Base-by-base conservation (phyloP, 1,140 invertebrate species). In the Neoseiulus cucumeris region DNA sequence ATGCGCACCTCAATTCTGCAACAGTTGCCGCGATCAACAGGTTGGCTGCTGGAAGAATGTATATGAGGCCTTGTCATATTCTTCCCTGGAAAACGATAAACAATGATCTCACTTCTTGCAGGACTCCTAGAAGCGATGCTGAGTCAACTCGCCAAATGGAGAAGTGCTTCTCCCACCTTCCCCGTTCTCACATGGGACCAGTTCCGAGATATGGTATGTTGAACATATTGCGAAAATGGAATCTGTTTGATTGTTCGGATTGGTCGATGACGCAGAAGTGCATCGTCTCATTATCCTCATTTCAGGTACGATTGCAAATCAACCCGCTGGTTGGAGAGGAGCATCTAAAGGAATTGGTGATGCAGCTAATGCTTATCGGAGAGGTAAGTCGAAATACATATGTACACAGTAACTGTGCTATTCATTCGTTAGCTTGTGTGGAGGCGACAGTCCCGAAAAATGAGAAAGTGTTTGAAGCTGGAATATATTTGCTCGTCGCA, bases 321-420 rank as follows among this genome's bases (percentile, higher is more conserved):
- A 87, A 87, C 74, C 81, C 84, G 18, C 74, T 87, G 18, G 83
- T 83, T 17, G 80, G 79, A 20, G 82, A 85, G 69, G 80, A 83
- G 9, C 83, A 87, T 72, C 77, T 85, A 68, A 77, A 79, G 41
- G 80, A 83, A 70, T 73, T 86, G 9, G 77, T 85, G n/a, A 78
- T 82, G 69, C 83, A 86, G 72, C 74, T 87, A 22, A 82, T 84
- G 70, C 72, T 81, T 17, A 82, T 84, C 74, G 84, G 85, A 68
- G 84, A 86, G 76, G 82, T 84, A 67, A 41, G 30, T 65, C n/a
- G n/a, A n/a, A n/a, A n/a, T n/a, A 14, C 18, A 7, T n/a, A 39
- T 39, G 33, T 39, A 39, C 4, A 39, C 33, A 22, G 7, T 66
- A 29, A 12, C 51, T 22, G 12, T 71, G 65, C 64, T 44, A 28